These are phyloP conservation scores for Elephas maximus DNA, from an alignment of 2,113 vertebrate species.

Conservation along the genomic window DNA sequence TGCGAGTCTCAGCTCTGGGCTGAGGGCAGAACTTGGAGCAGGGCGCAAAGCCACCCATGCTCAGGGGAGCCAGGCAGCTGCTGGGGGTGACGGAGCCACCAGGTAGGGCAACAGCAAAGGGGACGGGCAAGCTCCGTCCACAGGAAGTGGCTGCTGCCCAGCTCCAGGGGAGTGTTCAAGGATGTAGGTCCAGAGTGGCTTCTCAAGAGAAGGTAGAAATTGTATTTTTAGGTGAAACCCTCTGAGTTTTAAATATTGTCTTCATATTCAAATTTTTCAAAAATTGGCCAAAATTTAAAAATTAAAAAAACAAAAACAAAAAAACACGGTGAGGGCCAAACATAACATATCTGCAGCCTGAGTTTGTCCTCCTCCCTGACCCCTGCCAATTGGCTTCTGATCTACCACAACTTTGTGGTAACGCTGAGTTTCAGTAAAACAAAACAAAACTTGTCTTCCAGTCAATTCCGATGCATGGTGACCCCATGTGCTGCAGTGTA, in stretches of 20 bases:
- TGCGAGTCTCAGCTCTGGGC: neutral
- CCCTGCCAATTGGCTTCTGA: neutral
- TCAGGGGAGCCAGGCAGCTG: neutral
- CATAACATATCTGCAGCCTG: no score
- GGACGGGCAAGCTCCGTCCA: neutral
- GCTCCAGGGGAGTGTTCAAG: neutral
- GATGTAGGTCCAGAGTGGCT: neutral
- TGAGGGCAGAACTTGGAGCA: neutral
- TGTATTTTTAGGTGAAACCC: neutral
- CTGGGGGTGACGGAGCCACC: fast-evolving
- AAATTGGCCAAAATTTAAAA: neutral
- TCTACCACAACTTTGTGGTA: neutral
- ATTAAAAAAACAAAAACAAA: neutral
- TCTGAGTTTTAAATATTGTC: neutral
- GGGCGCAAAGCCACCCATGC: neutral
- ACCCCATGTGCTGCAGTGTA: no score
- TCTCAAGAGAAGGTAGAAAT: neutral
- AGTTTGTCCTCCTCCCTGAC: neutral
- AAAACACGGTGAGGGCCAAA: neutral
- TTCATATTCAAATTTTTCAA: neutral
- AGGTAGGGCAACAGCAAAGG: neutral
- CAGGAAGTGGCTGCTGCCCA: neutral
- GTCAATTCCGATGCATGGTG: no score
- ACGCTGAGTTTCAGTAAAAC: no score
- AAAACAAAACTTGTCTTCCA: no score